Evolutionary conservation across 2,113 vertebrate genomes (phyloP).

Genomic region (Chauna torquata): DNA sequence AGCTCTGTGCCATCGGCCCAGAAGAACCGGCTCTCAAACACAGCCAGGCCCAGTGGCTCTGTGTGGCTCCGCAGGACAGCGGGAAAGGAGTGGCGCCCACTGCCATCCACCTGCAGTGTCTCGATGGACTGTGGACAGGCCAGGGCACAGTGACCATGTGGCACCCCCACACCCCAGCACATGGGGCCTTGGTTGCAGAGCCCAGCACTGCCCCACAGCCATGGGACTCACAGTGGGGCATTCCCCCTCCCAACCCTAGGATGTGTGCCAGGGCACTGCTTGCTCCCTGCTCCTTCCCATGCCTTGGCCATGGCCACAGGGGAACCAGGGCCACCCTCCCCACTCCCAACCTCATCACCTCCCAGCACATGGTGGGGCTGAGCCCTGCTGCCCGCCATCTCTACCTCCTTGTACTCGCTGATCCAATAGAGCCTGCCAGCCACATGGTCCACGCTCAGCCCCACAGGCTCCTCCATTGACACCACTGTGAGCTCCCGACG

Average conservation of each 20-base stretch:
- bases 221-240: not conserved
- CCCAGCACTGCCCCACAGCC: rapidly evolving
- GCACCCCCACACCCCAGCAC: not conserved
- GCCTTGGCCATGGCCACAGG: not conserved
- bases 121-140: slow-evolving; percentile 82
- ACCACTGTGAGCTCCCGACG: slow-evolving; percentile 72
- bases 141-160: rapidly evolving
- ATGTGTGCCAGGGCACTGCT: not conserved
- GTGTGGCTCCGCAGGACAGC: slow-evolving; percentile 72
- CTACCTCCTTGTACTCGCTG: slow-evolving; percentile 85
- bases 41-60: slow-evolving; percentile 68
- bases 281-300: not conserved
- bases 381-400: not conserved
- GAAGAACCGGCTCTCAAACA: slow-evolving; percentile 84
- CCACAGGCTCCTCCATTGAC: slow-evolving; percentile 80
- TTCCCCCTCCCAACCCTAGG: not conserved
- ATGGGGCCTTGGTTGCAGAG: not conserved
- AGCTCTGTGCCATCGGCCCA: slow-evolving; percentile 81
- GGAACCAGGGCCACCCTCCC: not conserved
- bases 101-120: slow-evolving; percentile 82
- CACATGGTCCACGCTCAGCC: slow-evolving; percentile 82
- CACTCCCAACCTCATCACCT: not conserved
- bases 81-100: slow-evolving; percentile 77
- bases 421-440: slow-evolving; percentile 88
- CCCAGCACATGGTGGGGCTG: not conserved